Evolutionary conservation across 2,797 vertebrate species (phyloP), one percentile per base, ranked within the genome.

Genomic region (Xenentodon cancila): DNA sequence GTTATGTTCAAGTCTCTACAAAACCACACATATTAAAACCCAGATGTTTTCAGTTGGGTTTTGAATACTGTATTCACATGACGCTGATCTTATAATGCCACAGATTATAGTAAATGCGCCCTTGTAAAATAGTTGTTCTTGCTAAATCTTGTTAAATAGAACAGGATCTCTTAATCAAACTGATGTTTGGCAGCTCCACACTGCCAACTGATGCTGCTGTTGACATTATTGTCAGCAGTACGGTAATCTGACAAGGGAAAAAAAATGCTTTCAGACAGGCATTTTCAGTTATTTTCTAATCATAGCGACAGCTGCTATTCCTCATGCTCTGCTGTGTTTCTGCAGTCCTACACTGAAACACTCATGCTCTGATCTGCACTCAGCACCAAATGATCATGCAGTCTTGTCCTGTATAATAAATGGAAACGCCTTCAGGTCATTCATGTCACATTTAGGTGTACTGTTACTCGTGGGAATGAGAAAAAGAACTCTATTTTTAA

Each of bases 211-310:
- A 73, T 45, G 19, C 54, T 18, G 25, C 49, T 22, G 46, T 45
- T 66, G 46, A 54, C 53, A 43, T 22, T 79, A 65, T 55, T 64
- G 32, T 59, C 50, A 72, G 49, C 34, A 49, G 11, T 32, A 6
- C 37, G 44, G 30, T 15, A 46, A 34, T 40, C 55, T 20, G 42
- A 53, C 69, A 48, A 56, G 62, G 65, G 61, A 59, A 72, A 69
- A 53, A 64, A 76, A 65, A 68, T 55, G 51, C 8, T 17, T 9
- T 32, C 42, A 1, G 5, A 48, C 63, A 68, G 22, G 7, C 17
- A 11, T 45, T 59, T 69, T 59, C 13, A 53, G 9, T 44, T 44
- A 6, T 50, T 34, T 42, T 51, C 43, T 51, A 27, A 43, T 20
- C 11, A 17, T 8, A 30, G 18, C 20, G 34, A 44, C 62, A 59